These are phyloP conservation scores for Melospiza melodia DNA, from an alignment of 2,113 vertebrate species.

Conservation along the genomic window DNA sequence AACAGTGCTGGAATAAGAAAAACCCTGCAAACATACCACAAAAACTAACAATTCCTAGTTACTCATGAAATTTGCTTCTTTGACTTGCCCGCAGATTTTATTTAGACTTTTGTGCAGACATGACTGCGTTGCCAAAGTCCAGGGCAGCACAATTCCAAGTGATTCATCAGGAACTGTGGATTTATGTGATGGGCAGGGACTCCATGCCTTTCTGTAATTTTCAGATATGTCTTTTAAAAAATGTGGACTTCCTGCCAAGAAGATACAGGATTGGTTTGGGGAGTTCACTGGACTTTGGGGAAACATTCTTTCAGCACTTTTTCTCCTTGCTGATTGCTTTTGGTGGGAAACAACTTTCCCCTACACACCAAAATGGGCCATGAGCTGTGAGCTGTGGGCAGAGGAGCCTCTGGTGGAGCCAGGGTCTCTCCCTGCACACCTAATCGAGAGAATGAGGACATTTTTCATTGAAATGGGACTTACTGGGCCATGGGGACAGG, in stretches of 20 bases:
- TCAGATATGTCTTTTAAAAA: conserved; percentile 18
- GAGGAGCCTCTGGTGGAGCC: neutral
- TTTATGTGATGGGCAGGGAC: conserved; percentile 17
- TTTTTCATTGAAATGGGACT: neutral
- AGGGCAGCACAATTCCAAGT: neutral
- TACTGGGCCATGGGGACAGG: neutral
- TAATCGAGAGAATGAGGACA: neutral
- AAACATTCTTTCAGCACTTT: neutral
- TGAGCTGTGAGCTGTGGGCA: neutral
- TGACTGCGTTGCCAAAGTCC: neutral
- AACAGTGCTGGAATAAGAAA: neutral
- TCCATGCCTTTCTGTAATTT: conserved; percentile 27
- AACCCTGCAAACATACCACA: neutral
- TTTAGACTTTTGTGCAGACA: neutral
- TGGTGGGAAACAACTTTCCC: neutral
- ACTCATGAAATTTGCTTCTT: neutral
- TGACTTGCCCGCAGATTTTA: neutral
- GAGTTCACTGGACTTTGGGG: neutral
- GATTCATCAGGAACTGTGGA: neutral
- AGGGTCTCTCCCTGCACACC: neutral
- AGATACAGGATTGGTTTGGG: neutral
- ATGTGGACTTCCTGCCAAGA: neutral
- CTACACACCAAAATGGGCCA: neutral
- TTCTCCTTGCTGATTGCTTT: neutral
- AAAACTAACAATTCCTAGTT: neutral